phyloP scores from a whole-genome alignment of 2,113 vertebrate species.

The Vulpes vulpes region DNA sequence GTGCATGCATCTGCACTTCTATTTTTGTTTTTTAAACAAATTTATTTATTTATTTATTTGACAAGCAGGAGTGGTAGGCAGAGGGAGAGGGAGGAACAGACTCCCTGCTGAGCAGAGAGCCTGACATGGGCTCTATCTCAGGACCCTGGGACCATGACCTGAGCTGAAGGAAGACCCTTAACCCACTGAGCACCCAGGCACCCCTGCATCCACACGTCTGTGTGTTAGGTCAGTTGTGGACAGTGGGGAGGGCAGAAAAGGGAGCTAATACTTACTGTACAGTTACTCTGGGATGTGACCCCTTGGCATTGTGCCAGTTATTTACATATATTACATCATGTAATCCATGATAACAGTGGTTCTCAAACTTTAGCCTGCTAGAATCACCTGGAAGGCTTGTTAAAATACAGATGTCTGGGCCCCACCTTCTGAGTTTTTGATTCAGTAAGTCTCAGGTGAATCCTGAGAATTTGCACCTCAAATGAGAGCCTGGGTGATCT shows the following conservation, averaged over 20 bases:
- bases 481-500: background rate
- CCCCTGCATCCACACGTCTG: background rate
- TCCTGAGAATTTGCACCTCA: background rate
- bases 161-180: too few relatives aligned
- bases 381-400: background rate
- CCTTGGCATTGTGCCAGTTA: background rate
- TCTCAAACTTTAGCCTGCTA: background rate
- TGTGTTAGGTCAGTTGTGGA: background rate
- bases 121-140: too few relatives aligned
- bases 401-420: background rate
- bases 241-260: background rate
- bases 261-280: background rate
- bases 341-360: background rate
- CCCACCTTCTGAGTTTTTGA: background rate
- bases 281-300: background rate
- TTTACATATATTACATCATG: background rate
- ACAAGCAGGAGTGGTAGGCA: too few relatives aligned
- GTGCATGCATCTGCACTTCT: background rate
- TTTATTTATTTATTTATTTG: too few relatives aligned
- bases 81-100: too few relatives aligned
- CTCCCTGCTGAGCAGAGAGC: too few relatives aligned
- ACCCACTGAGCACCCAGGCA: too few relatives aligned
- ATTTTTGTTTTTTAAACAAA: too few relatives aligned
- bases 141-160: too few relatives aligned
- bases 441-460: background rate